phyloP scores from a whole-genome alignment of 2,888 invertebrate species.

The Amblyteles armatorius region DNA sequence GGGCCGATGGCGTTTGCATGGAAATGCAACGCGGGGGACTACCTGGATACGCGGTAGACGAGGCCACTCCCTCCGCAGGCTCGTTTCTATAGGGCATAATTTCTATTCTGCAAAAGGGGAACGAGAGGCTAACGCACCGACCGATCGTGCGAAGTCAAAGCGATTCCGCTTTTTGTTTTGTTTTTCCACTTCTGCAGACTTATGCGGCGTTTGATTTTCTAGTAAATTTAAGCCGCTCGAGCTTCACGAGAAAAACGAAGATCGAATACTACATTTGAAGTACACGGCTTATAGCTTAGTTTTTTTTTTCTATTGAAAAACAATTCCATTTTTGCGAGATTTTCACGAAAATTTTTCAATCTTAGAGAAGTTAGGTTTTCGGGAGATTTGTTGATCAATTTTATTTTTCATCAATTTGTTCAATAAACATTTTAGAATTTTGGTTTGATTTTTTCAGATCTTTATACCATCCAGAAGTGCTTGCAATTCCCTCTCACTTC shows the following conservation, averaged over 20 bases:
- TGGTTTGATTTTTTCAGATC: no score
- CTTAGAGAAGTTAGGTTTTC: no score
- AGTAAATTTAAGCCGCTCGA: neutral
- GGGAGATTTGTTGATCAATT: no score
- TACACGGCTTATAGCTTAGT: neutral
- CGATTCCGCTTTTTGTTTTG: neutral
- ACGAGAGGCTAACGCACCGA: constrained; percentile 1
- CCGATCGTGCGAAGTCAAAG: neutral
- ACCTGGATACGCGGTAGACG: constrained; percentile 12
- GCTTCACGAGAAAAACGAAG: neutral
- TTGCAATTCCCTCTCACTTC: no score
- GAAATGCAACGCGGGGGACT: constrained; percentile 16
- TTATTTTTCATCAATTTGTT: no score
- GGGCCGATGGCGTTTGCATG: constrained; percentile 22
- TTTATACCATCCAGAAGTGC: no score
- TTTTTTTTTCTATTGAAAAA: no score
- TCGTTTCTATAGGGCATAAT: neutral
- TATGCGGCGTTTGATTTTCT: neutral
- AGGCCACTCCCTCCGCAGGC: neutral
- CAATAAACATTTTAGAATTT: no score
- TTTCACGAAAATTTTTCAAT: no score
- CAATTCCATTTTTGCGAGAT: no score
- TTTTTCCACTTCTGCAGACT: neutral
- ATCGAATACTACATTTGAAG: neutral
- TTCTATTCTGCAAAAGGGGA: neutral